phyloP scores from a whole-genome alignment of 2,797 vertebrate genomes.

The Nasua narica region DNA sequence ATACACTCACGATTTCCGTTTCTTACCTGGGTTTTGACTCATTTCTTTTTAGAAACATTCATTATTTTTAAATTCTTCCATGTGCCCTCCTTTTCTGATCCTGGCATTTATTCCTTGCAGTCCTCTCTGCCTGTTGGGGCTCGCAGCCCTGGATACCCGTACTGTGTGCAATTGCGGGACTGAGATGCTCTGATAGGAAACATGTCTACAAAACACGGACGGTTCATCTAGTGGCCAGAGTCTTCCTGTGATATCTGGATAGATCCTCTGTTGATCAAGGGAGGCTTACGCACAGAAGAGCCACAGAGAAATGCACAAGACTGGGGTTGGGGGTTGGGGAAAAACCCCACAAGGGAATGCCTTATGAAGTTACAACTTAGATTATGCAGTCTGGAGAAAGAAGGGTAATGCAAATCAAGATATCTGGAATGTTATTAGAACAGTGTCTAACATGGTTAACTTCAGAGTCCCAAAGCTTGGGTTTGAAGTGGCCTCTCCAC shows the following conservation, averaged over 20 bases:
- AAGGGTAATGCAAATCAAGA: neutral
- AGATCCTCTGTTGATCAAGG: neutral
- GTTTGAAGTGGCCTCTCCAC: neutral
- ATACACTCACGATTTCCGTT: neutral
- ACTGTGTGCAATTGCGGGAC: accelerated
- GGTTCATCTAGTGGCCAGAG: neutral
- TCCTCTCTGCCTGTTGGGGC: neutral
- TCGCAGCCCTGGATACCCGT: neutral
- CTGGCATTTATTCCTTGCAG: neutral
- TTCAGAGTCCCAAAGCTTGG: neutral
- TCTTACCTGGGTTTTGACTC: neutral
- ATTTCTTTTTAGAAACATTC: neutral
- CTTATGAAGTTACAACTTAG: neutral
- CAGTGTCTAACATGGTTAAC: neutral
- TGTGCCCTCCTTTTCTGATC: neutral
- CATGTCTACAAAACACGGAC: neutral
- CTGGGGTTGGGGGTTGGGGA: neutral
- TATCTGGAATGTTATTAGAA: neutral
- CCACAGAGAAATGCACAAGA: neutral
- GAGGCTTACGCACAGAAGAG: neutral
- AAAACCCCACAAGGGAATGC: neutral
- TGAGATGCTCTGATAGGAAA: neutral
- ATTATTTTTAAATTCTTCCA: neutral
- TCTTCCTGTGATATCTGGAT: neutral
- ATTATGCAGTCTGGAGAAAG: conserved; percentile 4